Evolutionary conservation across 2,113 vertebrate genomes (phyloP).

Genomic region (Petrocephalus zakoni): DNA sequence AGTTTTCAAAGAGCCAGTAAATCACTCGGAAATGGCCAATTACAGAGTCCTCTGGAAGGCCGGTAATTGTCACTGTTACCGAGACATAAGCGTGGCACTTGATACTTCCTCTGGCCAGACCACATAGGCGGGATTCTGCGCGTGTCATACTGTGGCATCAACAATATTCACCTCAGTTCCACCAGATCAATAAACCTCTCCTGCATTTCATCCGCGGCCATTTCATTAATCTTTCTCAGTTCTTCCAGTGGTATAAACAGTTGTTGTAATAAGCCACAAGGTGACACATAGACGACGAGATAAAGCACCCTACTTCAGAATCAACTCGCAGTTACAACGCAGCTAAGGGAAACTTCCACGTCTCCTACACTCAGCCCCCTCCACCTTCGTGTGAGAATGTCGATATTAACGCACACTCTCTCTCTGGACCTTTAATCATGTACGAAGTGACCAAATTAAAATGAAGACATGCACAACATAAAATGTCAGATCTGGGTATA

Average conservation of each 20-base stretch:
- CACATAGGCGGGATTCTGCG: not conserved
- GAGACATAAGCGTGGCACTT: too few species aligned
- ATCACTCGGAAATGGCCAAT: not conserved
- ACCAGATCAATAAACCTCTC: not conserved
- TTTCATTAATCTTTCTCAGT: not conserved
- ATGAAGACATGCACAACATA: not conserved
- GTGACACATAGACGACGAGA: not conserved
- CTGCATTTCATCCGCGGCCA: not conserved
- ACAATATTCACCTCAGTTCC: not conserved
- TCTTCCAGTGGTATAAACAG: not conserved
- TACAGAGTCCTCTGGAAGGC: not conserved
- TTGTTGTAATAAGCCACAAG: not conserved
- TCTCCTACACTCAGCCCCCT: not conserved
- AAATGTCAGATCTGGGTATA: not conserved
- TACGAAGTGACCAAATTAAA: not conserved
- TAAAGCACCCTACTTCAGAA: not conserved
- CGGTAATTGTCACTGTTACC: not conserved
- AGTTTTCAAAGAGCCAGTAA: slow-evolving; percentile 1
- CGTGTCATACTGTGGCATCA: not conserved
- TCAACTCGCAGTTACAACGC: not conserved
- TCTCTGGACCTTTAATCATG: not conserved
- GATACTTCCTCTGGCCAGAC: not conserved
- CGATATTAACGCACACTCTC: not conserved
- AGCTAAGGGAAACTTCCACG: not conserved
- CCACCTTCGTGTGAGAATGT: not conserved